phyloP scores from a whole-genome alignment of 2,797 vertebrate species.

The Champsocephalus esox region DNA sequence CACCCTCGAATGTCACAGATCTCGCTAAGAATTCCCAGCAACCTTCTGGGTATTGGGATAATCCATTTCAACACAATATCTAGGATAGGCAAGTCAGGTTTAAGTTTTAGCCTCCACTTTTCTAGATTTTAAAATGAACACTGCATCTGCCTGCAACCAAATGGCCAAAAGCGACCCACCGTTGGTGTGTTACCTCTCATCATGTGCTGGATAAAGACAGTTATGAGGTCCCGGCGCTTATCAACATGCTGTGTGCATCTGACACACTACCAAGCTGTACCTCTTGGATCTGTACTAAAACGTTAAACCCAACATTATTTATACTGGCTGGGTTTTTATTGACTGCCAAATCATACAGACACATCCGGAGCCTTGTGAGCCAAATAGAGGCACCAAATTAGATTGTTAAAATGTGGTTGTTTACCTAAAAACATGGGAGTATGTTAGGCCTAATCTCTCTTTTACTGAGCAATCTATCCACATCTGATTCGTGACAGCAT shows the following conservation, averaged over 20 bases:
- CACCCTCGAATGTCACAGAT: conserved; percentile 53
- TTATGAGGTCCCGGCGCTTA: conserved; percentile 28
- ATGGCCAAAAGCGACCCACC: conserved; percentile 13
- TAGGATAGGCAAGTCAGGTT: not conserved
- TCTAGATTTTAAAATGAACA: conserved; percentile 23
- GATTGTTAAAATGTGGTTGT: conserved; percentile 7
- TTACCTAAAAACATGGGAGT: conserved; percentile 32
- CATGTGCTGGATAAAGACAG: conserved; percentile 19
- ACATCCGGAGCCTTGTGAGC: conserved; percentile 24
- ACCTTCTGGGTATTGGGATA: conserved; percentile 7
- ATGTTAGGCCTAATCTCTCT: conserved; percentile 30
- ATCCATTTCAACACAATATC: conserved; percentile 27
- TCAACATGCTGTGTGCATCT: conserved; percentile 42
- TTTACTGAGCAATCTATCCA: conserved; percentile 42
- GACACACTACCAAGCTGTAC: conserved; percentile 30
- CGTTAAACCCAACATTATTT: conserved; percentile 18
- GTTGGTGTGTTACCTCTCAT: conserved; percentile 24
- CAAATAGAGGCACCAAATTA: conserved; percentile 15
- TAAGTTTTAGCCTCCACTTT: conserved; percentile 4
- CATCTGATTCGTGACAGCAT: conserved; percentile 62
- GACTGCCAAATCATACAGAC: conserved; percentile 26
- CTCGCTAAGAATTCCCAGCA: conserved; percentile 11
- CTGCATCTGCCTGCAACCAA: conserved; percentile 15
- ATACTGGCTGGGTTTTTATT: not conserved
- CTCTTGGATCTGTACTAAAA: conserved; percentile 21